Conservation (phyloP, 2,888 invertebrate genomes). For the Lottia scabra region DNA sequence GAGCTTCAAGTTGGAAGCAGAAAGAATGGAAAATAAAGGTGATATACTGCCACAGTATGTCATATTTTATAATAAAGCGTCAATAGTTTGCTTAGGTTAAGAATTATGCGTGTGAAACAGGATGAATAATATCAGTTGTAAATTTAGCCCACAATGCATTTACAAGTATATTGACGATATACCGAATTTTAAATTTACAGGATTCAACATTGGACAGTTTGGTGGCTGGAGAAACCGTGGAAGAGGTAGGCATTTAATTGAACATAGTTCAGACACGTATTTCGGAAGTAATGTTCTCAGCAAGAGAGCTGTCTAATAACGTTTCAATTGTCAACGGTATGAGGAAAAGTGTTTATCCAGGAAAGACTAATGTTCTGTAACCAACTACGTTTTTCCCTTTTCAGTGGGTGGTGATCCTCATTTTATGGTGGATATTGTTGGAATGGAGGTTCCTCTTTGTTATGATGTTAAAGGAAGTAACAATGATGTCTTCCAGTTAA, state of each 20-base stretch:
- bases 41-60: too few species aligned
- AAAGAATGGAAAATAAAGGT: too few species aligned
- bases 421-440: conserved; percentile 41
- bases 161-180: too few species aligned
- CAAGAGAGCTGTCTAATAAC: conserved; percentile 9
- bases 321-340: too few species aligned
- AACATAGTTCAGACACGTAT: too few species aligned
- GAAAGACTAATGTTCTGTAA: not conserved
- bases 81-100: too few species aligned
- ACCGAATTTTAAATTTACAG: not conserved
- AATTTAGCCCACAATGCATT: too few species aligned
- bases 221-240: not conserved
- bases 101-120: too few species aligned
- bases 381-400: not conserved
- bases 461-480: conserved; percentile 41
- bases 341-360: not conserved
- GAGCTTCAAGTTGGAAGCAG: too few species aligned
- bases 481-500: conserved; percentile 34
- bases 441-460: conserved; percentile 42
- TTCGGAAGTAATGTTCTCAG: not conserved
- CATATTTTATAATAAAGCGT: too few species aligned
- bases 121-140: too few species aligned
- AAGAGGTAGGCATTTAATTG: not conserved
- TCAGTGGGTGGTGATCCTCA: conserved; percentile 44
- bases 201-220: not conserved